Percentiles rank a stretch among this genome's conserved stretches.
phyloP scores from a whole-genome alignment of 2,113 vertebrate genomes.

The Columba livia region DNA sequence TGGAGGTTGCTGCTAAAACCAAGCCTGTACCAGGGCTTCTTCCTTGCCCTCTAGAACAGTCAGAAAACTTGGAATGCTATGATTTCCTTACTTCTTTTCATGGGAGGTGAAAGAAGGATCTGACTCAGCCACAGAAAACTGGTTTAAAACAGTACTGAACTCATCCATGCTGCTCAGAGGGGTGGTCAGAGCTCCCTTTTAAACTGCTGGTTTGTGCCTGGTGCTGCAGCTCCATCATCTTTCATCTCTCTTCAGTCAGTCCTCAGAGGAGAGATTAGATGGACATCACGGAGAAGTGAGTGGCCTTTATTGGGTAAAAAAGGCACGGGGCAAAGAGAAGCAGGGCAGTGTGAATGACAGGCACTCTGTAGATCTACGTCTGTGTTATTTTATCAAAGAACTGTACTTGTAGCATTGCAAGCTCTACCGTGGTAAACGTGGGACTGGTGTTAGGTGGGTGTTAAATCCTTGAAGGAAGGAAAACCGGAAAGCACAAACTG shows the following conservation, averaged over 20 bases:
- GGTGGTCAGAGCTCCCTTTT: neutral
- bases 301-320: neutral
- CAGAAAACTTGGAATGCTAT: neutral
- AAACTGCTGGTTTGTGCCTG: neutral
- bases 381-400: neutral
- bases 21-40: neutral
- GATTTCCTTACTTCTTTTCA: neutral
- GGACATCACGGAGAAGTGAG: neutral
- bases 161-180: neutral
- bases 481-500: neutral
- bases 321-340: neutral
- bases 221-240: accelerated
- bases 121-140: neutral
- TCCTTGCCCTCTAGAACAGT: neutral
- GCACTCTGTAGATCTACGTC: neutral
- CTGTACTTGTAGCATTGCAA: neutral
- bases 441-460: neutral
- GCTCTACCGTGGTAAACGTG: neutral
- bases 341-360: neutral
- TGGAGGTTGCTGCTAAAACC: neutral
- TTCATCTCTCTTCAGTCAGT: neutral
- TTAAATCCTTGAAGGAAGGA: neutral
- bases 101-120: neutral
- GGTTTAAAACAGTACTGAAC: neutral
- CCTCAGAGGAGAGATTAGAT: neutral